phyloP scores from a whole-genome alignment of 2,888 invertebrate species.

The Sphecodes monilicornis region DNA sequence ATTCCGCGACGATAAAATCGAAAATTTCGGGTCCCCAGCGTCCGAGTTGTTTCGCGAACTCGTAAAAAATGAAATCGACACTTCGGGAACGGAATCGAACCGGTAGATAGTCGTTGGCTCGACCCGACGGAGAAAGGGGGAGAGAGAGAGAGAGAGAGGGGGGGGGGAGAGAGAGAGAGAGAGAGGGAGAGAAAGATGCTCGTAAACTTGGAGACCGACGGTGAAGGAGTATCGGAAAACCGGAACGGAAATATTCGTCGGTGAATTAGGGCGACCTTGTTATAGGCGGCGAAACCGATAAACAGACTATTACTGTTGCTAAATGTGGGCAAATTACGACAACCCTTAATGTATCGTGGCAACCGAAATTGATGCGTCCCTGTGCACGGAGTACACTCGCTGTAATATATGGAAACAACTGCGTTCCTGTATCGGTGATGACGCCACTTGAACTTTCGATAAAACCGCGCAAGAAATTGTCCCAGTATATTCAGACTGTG shows the following conservation, averaged over 20 bases:
- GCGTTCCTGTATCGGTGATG: not conserved
- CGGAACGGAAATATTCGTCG: slow-evolving; percentile 39
- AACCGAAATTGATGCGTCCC: slow-evolving; percentile 15
- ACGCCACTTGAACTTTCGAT: not conserved
- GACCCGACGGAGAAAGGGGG: not conserved
- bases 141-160: too few species aligned
- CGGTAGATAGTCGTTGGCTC: slow-evolving; percentile 29
- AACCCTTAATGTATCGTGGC: slow-evolving; percentile 31
- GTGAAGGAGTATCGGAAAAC: slow-evolving; percentile 25
- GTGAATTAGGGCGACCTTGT: slow-evolving; percentile 31
- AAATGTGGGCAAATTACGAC: slow-evolving; percentile 36
- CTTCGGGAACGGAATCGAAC: slow-evolving; percentile 42
- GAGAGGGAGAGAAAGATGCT: not conserved
- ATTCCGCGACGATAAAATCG: slow-evolving; percentile 5
- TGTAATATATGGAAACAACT: slow-evolving; percentile 18
- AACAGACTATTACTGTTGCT: slow-evolving; percentile 34
- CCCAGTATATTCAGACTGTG: not conserved
- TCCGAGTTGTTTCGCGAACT: slow-evolving; percentile 10
- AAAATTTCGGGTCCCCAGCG: not conserved
- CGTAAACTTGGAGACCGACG: slow-evolving; percentile 46
- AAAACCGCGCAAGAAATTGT: not conserved
- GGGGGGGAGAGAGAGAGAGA: not conserved
- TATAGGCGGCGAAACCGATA: slow-evolving; percentile 34
- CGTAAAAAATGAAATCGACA: slow-evolving; percentile 21
- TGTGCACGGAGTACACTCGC: not conserved